Conservation (phyloP, 2,888 invertebrate species). For the Hanleya hanleyi region DNA sequence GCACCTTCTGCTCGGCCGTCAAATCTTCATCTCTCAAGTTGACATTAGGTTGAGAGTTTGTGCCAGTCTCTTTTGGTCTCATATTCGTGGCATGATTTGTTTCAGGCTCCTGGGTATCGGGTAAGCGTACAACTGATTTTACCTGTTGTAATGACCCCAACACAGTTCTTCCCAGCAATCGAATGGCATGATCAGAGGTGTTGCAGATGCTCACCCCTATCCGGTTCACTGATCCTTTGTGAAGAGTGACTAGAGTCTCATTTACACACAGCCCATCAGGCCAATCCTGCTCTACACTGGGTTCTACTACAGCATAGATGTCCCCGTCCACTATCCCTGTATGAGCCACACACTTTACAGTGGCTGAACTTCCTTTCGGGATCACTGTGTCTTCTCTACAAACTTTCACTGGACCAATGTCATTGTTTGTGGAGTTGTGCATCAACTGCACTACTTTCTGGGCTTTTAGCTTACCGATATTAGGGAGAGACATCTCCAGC, state of each 20-base stretch:
- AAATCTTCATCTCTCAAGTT: conserved; percentile 17
- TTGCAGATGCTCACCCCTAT: background rate
- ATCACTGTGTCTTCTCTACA: background rate
- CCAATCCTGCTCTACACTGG: background rate
- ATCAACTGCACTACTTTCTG: no score
- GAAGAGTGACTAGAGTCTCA: background rate
- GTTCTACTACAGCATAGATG: background rate
- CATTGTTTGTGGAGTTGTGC: no score
- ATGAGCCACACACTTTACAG: background rate
- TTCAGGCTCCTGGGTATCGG: background rate
- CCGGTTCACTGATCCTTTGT: background rate
- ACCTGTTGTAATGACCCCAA: background rate
- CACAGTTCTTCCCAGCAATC: background rate
- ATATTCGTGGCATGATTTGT: background rate
- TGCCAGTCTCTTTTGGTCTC: background rate
- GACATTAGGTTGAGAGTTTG: conserved; percentile 26
- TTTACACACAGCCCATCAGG: background rate
- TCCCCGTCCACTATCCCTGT: background rate
- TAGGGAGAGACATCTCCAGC: no score
- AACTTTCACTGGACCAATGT: background rate
- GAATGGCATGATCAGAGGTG: background rate
- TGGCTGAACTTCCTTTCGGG: background rate
- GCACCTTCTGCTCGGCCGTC: conserved; percentile 11
- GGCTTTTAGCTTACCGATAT: no score
- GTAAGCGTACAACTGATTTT: background rate